A percentile compares a stretch with the other conserved stretches of the same genome.
phyloP scores from a whole-genome alignment of 2,113 vertebrate genomes.

The Perognathus longimembris region DNA sequence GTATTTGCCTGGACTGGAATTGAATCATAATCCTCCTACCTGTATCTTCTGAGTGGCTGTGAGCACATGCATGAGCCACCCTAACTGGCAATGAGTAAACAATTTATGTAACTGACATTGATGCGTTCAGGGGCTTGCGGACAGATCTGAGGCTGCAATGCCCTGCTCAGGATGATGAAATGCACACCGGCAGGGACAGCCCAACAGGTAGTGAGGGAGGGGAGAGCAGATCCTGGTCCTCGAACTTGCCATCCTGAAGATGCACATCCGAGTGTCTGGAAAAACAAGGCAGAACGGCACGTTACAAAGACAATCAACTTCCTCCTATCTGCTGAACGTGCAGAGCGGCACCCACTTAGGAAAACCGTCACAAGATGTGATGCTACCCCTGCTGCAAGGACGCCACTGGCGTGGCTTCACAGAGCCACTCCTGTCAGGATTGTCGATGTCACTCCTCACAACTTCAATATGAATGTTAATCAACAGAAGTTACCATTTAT shows the following conservation, averaged over 20 bases:
- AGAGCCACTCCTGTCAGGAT: background rate
- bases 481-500: rapidly evolving
- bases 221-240: background rate
- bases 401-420: background rate
- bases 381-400: background rate
- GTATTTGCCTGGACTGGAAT: too few species aligned
- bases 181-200: too few species aligned
- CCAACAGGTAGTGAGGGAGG: background rate
- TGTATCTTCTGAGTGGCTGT: too few species aligned
- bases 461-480: too few species aligned
- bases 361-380: rapidly evolving
- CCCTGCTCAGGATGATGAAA: background rate
- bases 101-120: background rate
- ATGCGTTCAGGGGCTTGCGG: too few species aligned
- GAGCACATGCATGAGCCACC: too few species aligned
- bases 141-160: background rate
- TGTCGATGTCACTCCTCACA: background rate
- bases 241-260: background rate
- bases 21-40: too few species aligned
- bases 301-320: rapidly evolving
- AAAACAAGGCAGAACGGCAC: rapidly evolving
- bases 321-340: rapidly evolving
- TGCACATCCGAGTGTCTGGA: rapidly evolving
- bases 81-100: background rate
- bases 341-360: rapidly evolving